A percentile compares a stretch with the other conserved stretches of the same genome.
Evolutionary conservation across 2,797 vertebrate species (phyloP).

Genomic region (Alca torda): DNA sequence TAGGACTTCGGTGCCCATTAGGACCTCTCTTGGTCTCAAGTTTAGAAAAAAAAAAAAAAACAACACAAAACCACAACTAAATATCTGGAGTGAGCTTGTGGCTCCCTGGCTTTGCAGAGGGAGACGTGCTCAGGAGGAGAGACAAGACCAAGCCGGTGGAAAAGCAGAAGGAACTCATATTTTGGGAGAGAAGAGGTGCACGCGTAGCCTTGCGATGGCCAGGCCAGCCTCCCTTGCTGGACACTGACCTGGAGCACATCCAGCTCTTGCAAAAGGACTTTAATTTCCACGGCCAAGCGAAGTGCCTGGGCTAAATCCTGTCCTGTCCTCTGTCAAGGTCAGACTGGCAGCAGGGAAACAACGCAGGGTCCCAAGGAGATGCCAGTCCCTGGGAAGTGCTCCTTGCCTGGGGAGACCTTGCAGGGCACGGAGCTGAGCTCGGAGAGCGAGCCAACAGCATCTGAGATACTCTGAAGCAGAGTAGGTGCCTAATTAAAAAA

Average conservation of each 20-base stretch:
- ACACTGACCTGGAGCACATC: background rate
- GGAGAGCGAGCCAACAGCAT: background rate
- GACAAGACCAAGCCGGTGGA: background rate
- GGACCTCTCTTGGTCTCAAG: background rate
- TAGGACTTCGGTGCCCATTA: background rate
- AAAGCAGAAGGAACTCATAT: background rate
- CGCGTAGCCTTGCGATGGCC: fast-evolving
- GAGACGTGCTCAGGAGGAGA: background rate
- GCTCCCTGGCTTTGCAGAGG: background rate
- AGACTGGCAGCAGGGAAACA: background rate
- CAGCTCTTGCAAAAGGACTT: background rate
- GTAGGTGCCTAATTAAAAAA: background rate
- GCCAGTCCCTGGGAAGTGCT: background rate
- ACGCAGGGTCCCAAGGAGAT: fast-evolving
- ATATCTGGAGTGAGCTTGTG: background rate
- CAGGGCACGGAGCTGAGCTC: background rate
- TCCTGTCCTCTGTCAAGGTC: conserved; percentile 61
- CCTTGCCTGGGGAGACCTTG: background rate
- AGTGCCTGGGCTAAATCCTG: background rate
- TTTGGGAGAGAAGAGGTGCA: background rate
- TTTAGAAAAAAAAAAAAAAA: background rate
- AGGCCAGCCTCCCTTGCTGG: background rate
- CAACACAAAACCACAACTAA: background rate
- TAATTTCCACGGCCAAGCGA: background rate
- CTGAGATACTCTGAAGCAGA: background rate